These are phyloP conservation scores for Hippocampus comes DNA, from an alignment of 2,113 vertebrate species.

Conservation along the genomic window DNA sequence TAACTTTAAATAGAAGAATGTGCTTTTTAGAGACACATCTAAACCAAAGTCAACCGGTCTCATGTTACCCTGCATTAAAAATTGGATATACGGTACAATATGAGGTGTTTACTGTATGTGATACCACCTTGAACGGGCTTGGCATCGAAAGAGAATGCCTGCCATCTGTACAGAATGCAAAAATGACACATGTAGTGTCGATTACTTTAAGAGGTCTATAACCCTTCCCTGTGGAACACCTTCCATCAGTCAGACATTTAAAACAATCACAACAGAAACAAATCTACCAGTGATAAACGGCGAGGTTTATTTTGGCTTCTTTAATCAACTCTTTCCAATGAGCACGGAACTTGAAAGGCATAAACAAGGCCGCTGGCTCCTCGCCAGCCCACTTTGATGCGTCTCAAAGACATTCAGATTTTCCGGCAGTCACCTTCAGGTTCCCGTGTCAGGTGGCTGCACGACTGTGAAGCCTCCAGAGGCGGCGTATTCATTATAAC, in stretches of 20 bases:
- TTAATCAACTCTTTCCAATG: constrained; percentile 1
- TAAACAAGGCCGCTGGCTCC: constrained; percentile 20
- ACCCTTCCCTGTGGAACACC: neutral
- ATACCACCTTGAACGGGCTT: no score
- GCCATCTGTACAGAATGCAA: neutral
- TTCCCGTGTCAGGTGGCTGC: constrained; percentile 32
- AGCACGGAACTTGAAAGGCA: neutral
- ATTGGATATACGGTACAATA: neutral
- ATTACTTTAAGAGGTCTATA: neutral
- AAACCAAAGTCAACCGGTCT: no score
- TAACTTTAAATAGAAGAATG: no score
- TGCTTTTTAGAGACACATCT: no score
- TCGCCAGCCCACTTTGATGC: constrained; percentile 16
- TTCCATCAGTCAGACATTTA: neutral
- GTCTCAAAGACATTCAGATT: constrained; percentile 39
- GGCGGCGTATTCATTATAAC: constrained; percentile 43
- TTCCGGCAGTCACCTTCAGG: constrained; percentile 30
- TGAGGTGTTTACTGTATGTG: no score
- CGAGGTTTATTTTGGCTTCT: neutral
- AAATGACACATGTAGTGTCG: neutral
- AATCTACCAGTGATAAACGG: neutral
- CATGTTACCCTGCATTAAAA: neutral
- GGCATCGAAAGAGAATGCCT: neutral
- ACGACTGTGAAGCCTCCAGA: constrained; percentile 35
- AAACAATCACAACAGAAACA: neutral